Percentiles rank a stretch among this genome's conserved stretches.
Conservation (phyloP, 1,140 invertebrate species). For the Drosophila sucinea region DNA sequence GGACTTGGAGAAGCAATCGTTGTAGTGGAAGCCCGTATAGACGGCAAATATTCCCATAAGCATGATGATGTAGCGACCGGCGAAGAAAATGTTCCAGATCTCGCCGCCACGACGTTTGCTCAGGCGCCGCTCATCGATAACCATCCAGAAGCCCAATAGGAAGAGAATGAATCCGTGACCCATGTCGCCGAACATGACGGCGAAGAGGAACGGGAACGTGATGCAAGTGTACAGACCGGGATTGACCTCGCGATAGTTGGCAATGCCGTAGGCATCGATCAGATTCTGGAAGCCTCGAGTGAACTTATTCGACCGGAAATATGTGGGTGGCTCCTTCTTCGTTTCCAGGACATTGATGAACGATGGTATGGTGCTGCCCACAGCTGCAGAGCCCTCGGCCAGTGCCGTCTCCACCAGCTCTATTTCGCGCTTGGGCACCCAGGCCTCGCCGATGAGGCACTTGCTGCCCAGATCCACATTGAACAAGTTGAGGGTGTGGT, state of each 20-base stretch:
- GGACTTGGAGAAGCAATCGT: slow-evolving; percentile 98
- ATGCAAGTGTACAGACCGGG: slow-evolving; percentile 89
- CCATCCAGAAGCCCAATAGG: slow-evolving; percentile 86
- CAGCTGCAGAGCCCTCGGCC: slow-evolving; percentile 93
- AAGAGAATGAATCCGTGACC: slow-evolving; percentile 89
- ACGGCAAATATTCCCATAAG: slow-evolving; percentile 98
- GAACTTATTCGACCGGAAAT: slow-evolving; percentile 92
- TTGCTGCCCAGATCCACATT: slow-evolving; percentile 95
- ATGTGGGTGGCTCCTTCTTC: slow-evolving; percentile 90
- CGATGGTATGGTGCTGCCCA: slow-evolving; percentile 95
- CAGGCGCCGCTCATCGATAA: slow-evolving; percentile 88
- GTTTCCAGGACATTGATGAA: slow-evolving; percentile 93
- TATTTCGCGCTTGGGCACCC: slow-evolving; percentile 94
- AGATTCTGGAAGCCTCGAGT: slow-evolving; percentile 92
- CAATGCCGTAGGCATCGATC: slow-evolving; percentile 93
- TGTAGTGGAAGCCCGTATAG: slow-evolving; percentile 99
- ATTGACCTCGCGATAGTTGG: slow-evolving; percentile 90
- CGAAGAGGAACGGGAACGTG: slow-evolving; percentile 90
- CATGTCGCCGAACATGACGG: slow-evolving; percentile 90
- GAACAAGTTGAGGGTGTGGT: slow-evolving; percentile 93
- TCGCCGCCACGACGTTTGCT: slow-evolving; percentile 88
- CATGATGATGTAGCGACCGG: slow-evolving; percentile 97
- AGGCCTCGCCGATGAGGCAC: slow-evolving; percentile 98
- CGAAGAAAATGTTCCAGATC: slow-evolving; percentile 99
- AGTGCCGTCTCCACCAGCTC: slow-evolving; percentile 94